Evolutionary conservation across 2,888 invertebrate species (phyloP).

Genomic region (Netelia melanura): DNA sequence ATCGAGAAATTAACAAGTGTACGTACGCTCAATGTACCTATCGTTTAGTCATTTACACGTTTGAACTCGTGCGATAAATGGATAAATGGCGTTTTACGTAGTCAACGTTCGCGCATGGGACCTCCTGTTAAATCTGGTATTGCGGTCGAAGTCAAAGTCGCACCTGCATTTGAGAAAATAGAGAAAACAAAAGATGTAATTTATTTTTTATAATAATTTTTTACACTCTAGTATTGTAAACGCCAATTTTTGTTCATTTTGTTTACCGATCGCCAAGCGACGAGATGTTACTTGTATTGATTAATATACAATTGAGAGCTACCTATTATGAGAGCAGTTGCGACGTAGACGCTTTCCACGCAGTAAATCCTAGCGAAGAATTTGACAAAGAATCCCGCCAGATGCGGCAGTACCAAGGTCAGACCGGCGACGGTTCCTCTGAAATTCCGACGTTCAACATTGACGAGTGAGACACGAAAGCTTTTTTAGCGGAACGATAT

Average conservation of each 20-base stretch:
- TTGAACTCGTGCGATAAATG: neutral
- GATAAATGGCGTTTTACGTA: neutral
- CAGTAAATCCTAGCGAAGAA: constrained; percentile 69
- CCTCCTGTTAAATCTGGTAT: constrained; percentile 74
- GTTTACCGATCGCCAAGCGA: constrained; percentile 21
- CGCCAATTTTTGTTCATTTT: neutral
- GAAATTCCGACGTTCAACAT: constrained; percentile 47
- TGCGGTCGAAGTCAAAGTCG: constrained; percentile 68
- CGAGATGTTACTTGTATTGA: constrained; percentile 3
- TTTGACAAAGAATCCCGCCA: constrained; percentile 70
- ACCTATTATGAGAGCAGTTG: constrained; percentile 71
- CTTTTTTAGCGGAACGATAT: neutral
- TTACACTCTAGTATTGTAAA: neutral
- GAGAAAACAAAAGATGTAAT: constrained; percentile 24
- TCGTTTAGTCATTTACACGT: neutral
- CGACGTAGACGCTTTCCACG: constrained; percentile 66
- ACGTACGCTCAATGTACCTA: neutral
- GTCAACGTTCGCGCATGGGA: constrained; percentile 74
- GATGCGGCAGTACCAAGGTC: constrained; percentile 73
- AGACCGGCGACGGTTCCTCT: constrained; percentile 76
- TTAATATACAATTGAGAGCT: neutral
- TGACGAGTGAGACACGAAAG: constrained; percentile 11
- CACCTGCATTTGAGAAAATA: constrained; percentile 69
- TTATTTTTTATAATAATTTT: neutral
- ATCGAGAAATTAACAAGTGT: neutral